phyloP scores from a whole-genome alignment of 1,140 invertebrate genomes.

The Lineus longissimus region DNA sequence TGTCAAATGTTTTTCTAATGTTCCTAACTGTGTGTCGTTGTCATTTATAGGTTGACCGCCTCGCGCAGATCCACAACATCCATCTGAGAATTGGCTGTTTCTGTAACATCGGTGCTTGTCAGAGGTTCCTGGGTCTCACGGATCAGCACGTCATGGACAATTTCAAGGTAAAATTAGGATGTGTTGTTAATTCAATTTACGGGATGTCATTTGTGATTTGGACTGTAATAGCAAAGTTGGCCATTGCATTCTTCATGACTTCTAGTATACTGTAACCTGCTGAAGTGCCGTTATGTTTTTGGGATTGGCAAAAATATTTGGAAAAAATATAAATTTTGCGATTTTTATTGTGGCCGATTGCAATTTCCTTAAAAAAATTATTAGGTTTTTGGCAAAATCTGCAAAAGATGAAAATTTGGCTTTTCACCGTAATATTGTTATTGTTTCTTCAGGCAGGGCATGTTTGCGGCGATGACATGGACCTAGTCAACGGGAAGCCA shows the following conservation, averaged over 20 bases:
- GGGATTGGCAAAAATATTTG: no score
- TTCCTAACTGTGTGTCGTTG: background rate
- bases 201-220: no score
- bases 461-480: conserved; percentile 84
- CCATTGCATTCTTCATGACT: background rate
- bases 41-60: conserved; percentile 72
- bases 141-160: conserved; percentile 70
- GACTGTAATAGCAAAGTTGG: background rate
- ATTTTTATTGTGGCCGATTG: no score
- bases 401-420: no score
- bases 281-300: no score
- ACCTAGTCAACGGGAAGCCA: conserved; percentile 82
- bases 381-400: no score
- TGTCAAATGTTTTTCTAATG: background rate
- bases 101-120: conserved; percentile 94
- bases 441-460: conserved; percentile 79
- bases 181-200: background rate
- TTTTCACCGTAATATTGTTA: no score
- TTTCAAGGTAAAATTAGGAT: conserved; percentile 61
- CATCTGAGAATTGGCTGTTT: conserved; percentile 90
- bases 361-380: no score
- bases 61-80: conserved; percentile 82
- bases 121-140: conserved; percentile 70
- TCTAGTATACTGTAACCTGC: background rate
- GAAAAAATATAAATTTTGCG: no score